Evolutionary conservation across 2,797 vertebrate genomes (phyloP).

Genomic region (Macrochelys suwanniensis): DNA sequence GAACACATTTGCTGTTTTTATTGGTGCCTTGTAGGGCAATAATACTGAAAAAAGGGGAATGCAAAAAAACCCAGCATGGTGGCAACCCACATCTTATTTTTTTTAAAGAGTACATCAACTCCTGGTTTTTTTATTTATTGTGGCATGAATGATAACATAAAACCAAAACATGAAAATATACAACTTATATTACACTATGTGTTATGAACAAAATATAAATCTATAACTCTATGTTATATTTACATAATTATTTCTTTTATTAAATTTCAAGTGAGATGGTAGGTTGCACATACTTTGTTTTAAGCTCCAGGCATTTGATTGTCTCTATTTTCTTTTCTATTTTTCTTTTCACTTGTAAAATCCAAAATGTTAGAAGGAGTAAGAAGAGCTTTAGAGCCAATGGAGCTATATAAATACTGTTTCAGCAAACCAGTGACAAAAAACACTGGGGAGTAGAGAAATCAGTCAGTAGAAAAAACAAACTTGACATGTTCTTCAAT

Average conservation of each 20-base stretch:
- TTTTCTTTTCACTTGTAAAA: conserved; percentile 80
- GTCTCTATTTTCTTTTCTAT: conserved; percentile 89
- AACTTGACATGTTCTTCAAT: conserved; percentile 78
- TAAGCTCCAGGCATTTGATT: conserved; percentile 99
- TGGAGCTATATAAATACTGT: conserved; percentile 84
- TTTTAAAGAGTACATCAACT: conserved; percentile 94
- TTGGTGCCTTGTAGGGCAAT: conserved; percentile 99
- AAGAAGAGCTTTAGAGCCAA: conserved; percentile 84
- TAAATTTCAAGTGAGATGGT: conserved; percentile 99
- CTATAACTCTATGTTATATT: conserved; percentile 99
- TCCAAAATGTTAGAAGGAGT: conserved; percentile 80
- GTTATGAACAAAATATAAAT: conserved; percentile 99
- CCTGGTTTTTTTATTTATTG: conserved; percentile 94
- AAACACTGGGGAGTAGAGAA: conserved; percentile 76
- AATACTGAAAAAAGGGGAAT: conserved; percentile 99
- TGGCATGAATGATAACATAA: conserved; percentile 99
- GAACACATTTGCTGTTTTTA: conserved; percentile 99
- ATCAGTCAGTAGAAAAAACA: conserved; percentile 79
- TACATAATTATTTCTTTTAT: conserved; percentile 99
- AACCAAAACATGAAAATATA: conserved; percentile 99
- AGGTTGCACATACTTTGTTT: conserved; percentile 94
- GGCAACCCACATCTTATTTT: conserved; percentile 89
- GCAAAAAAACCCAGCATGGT: conserved; percentile 91
- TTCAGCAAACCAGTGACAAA: conserved; percentile 80
- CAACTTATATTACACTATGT: conserved; percentile 99